Conservation (phyloP, 2,888 invertebrate genomes). For the Rhamphomyia laevipes region DNA sequence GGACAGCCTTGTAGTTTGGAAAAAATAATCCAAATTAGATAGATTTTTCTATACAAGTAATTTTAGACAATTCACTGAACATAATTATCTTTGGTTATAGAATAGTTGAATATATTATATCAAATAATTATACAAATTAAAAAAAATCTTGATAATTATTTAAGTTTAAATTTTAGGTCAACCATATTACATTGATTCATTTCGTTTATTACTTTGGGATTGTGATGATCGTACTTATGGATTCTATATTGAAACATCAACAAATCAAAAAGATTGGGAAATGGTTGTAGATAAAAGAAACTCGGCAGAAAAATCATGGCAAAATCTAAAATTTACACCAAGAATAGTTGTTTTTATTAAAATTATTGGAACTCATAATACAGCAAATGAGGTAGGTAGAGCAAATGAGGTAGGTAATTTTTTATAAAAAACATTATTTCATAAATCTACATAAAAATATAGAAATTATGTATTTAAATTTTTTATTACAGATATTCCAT, state of each 20-base stretch:
- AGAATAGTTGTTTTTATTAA: conserved; percentile 85
- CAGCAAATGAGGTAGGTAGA: conserved; percentile 95
- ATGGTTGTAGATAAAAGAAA: conserved; percentile 77
- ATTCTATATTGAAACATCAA: conserved; percentile 90
- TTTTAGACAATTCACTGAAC: too few species aligned
- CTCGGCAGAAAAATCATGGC: conserved; percentile 88
- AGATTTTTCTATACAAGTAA: too few species aligned
- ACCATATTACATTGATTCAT: conserved; percentile 83
- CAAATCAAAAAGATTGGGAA: conserved; percentile 87
- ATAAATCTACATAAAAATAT: neutral
- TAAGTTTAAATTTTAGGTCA: conserved; percentile 44
- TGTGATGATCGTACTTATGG: conserved; percentile 91
- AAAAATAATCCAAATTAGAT: too few species aligned
- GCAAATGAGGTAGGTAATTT: conserved; percentile 85
- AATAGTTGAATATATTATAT: conserved; percentile 1
- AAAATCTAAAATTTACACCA: conserved; percentile 72
- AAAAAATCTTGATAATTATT: neutral
- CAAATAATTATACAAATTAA: neutral
- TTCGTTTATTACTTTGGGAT: conserved; percentile 93
- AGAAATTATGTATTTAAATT: neutral
- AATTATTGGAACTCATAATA: conserved; percentile 93
- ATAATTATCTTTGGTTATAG: too few species aligned
- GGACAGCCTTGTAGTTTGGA: too few species aligned
- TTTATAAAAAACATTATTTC: neutral
- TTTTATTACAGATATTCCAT: conserved; percentile 78